Conservation (phyloP, 2,113 vertebrate species). For the Emydocephalus ijimae region DNA sequence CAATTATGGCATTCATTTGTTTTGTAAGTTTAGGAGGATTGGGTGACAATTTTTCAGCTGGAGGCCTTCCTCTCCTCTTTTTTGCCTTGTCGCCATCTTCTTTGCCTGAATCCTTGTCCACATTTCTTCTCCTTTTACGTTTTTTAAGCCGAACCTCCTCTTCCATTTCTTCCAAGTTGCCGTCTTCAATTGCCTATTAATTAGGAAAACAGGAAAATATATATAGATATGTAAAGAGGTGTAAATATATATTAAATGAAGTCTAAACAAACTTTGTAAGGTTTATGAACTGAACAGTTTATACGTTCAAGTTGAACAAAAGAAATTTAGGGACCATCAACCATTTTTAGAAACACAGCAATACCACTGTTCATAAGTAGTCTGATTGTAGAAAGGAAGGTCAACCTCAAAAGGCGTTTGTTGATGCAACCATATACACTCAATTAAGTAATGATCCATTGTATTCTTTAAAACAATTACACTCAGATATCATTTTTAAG, state of each 20-base stretch:
- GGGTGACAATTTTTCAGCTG: slow-evolving; percentile 91
- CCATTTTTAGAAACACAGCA: slow-evolving; percentile 33
- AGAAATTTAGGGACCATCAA: slow-evolving; percentile 7
- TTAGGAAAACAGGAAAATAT: slow-evolving; percentile 26
- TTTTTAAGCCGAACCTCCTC: slow-evolving; percentile 97
- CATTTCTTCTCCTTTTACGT: slow-evolving; percentile 88
- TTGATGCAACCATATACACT: not conserved
- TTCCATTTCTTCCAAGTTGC: slow-evolving; percentile 98
- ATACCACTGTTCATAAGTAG: slow-evolving; percentile 14
- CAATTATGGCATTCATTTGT: slow-evolving; percentile 94
- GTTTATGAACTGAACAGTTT: slow-evolving; percentile 13
- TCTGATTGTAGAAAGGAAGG: slow-evolving; percentile 35
- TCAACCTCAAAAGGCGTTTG: slow-evolving; percentile 30
- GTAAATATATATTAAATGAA: slow-evolving; percentile 12
- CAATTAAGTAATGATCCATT: not conserved
- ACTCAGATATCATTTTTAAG: slow-evolving; percentile 2
- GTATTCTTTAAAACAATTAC: not conserved
- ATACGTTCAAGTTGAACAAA: not conserved
- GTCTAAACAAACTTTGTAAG: slow-evolving; percentile 15
- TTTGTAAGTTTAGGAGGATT: slow-evolving; percentile 94
- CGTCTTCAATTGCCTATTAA: slow-evolving; percentile 92
- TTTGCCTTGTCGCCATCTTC: slow-evolving; percentile 87
- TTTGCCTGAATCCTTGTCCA: slow-evolving; percentile 86
- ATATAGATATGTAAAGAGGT: slow-evolving; percentile 41
- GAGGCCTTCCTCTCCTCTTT: slow-evolving; percentile 92